Conservation (phyloP, 1,140 invertebrate species). For the Drosophila gunungcola region DNA sequence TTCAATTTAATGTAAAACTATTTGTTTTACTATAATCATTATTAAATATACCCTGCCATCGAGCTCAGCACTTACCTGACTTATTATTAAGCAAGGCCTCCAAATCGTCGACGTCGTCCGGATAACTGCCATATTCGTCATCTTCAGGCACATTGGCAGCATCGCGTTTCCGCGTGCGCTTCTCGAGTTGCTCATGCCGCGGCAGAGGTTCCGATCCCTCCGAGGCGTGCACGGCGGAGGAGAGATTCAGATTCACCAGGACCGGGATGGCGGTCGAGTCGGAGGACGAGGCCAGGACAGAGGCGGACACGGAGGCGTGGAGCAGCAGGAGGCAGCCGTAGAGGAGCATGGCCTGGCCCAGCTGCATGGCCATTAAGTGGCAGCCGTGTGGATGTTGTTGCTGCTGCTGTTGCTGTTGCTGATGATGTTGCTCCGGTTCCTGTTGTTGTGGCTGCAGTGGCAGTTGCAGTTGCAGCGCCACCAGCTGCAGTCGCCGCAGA, state of each 20-base stretch:
- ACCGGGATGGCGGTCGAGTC: not conserved
- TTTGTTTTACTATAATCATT: too few species aligned
- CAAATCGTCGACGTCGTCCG: slow-evolving; percentile 80
- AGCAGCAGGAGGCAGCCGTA: slow-evolving; percentile 75
- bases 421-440: slow-evolving; percentile 30
- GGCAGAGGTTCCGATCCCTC: not conserved
- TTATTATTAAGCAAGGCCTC: slow-evolving; percentile 83
- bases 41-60: too few species aligned
- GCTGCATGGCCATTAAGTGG: slow-evolving; percentile 59
- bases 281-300: slow-evolving; percentile 36
- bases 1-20: too few species aligned
- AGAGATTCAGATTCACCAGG: slow-evolving; percentile 32
- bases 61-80: slow-evolving; percentile 66
- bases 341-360: slow-evolving; percentile 69
- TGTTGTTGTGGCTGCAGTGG: slow-evolving; percentile 44
- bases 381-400: slow-evolving; percentile 49
- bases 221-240: slow-evolving; percentile 8
- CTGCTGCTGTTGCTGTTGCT: slow-evolving; percentile 37
- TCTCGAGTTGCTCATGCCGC: slow-evolving; percentile 13
- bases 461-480: slow-evolving; percentile 32
- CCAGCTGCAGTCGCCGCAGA: slow-evolving; percentile 66
- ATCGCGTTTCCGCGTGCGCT: slow-evolving; percentile 62
- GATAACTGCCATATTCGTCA: slow-evolving; percentile 81
- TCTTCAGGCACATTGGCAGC: slow-evolving; percentile 82
- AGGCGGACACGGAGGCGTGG: slow-evolving; percentile 62